Conservation (phyloP, 2,113 vertebrate species). For the Sciurus niger region DNA sequence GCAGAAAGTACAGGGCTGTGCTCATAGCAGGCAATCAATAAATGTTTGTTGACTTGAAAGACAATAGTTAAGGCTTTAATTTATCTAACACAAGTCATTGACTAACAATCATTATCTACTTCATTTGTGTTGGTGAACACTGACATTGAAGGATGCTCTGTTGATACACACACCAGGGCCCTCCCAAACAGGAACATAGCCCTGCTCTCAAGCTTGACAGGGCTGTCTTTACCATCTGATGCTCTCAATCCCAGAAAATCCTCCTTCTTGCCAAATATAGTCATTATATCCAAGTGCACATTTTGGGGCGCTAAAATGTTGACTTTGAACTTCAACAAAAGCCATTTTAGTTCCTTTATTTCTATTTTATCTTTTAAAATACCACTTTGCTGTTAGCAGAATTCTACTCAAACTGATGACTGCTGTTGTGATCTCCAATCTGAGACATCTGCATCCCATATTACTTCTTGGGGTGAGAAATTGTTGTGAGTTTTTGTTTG, state of each 20-base stretch:
- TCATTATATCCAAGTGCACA: constrained; percentile 78
- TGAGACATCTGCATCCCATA: background rate
- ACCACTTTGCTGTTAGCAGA: constrained; percentile 46
- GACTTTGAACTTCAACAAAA: constrained; percentile 76
- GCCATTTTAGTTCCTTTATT: constrained; percentile 63
- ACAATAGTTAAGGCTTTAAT: constrained; percentile 83
- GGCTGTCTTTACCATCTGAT: constrained; percentile 79
- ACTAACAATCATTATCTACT: constrained; percentile 83
- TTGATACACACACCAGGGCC: constrained; percentile 75
- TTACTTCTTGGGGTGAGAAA: background rate
- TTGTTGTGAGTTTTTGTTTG: background rate
- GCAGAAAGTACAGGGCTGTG: constrained; percentile 21
- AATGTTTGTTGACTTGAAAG: constrained; percentile 83
- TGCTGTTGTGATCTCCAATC: background rate
- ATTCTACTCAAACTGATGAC: constrained; percentile 52
- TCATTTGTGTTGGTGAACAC: constrained; percentile 80
- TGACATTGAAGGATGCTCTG: constrained; percentile 79
- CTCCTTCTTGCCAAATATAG: constrained; percentile 79
- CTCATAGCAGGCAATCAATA: constrained; percentile 60
- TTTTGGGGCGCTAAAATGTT: constrained; percentile 60
- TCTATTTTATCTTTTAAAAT: constrained; percentile 73
- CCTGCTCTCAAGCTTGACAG: constrained; percentile 78
- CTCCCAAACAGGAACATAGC: constrained; percentile 79
- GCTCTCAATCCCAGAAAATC: constrained; percentile 70
- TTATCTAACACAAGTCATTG: constrained; percentile 80